These are phyloP conservation scores for Neogobius melanostomus DNA, from an alignment of 2,113 vertebrate species.

Conservation along the genomic window DNA sequence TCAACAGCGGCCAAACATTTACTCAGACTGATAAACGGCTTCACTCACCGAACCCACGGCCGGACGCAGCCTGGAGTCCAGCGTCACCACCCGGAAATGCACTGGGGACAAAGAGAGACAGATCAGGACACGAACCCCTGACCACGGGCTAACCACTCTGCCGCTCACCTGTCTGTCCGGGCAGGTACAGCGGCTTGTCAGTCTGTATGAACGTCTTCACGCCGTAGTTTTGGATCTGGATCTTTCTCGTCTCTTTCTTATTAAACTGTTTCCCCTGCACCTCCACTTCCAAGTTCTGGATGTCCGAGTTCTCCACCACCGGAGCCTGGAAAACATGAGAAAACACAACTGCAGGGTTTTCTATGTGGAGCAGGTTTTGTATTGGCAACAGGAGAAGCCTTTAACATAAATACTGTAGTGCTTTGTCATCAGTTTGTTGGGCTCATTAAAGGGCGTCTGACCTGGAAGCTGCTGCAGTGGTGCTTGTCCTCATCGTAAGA, in stretches of 20 bases:
- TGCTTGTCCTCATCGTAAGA: too few species aligned
- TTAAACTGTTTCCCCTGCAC: background rate
- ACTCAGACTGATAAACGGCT: background rate
- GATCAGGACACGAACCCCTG: too few species aligned
- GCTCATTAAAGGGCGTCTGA: too few species aligned
- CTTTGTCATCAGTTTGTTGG: too few species aligned
- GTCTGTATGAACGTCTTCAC: background rate
- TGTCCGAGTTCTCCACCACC: background rate
- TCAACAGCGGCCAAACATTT: background rate
- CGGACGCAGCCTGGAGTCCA: background rate
- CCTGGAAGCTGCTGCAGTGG: too few species aligned
- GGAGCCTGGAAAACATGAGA: background rate
- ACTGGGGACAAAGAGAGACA: background rate
- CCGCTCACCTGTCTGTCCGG: background rate
- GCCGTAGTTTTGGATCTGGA: background rate
- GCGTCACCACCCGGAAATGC: background rate
- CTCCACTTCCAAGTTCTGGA: background rate
- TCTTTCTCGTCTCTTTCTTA: background rate
- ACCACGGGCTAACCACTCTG: background rate
- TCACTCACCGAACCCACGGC: background rate
- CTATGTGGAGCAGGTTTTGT: too few species aligned
- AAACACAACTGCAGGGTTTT: background rate
- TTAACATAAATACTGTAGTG: too few species aligned
- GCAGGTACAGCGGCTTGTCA: background rate
- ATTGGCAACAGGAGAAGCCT: too few species aligned